Percentiles rank a stretch among this genome's conserved stretches.
Evolutionary conservation across 2,797 vertebrate species (phyloP).

Genomic region (Arnoldichthys spilopterus): DNA sequence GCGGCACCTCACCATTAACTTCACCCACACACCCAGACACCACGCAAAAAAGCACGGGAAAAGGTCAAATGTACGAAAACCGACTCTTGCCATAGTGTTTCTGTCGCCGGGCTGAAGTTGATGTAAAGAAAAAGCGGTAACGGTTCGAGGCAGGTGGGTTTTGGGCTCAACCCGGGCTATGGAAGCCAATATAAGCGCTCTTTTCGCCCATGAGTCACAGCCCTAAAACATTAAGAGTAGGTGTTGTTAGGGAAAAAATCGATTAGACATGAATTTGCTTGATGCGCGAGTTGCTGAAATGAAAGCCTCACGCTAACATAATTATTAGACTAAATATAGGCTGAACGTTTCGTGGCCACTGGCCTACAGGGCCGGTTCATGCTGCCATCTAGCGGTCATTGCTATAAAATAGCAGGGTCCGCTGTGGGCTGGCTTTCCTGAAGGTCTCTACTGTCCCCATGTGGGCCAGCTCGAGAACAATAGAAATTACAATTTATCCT

Average conservation of each 20-base stretch:
- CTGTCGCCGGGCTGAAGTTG: slow-evolving; percentile 3
- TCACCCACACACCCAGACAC: slow-evolving; percentile 68
- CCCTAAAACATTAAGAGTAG: slow-evolving; percentile 51
- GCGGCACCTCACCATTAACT: slow-evolving; percentile 73
- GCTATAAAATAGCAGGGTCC: too few species aligned
- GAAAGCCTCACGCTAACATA: slow-evolving; percentile 48
- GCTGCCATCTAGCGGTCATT: slow-evolving; percentile 56
- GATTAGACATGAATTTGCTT: slow-evolving; percentile 59
- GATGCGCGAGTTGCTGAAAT: slow-evolving; percentile 49
- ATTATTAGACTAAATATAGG: slow-evolving; percentile 41
- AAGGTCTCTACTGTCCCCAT: slow-evolving; percentile 60
- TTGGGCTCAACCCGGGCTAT: slow-evolving; percentile 22
- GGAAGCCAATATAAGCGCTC: slow-evolving; percentile 26
- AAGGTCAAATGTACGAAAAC: slow-evolving; percentile 49
- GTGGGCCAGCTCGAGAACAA: slow-evolving; percentile 16
- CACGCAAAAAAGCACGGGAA: slow-evolving; percentile 63
- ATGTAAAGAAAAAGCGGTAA: slow-evolving; percentile 12
- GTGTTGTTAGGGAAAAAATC: slow-evolving; percentile 56
- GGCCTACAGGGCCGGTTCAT: not conserved
- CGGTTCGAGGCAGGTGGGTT: slow-evolving; percentile 29
- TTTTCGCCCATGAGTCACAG: slow-evolving; percentile 36
- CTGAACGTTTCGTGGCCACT: not conserved
- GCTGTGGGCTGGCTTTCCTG: not conserved
- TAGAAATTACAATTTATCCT: not conserved
- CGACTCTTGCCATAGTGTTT: not conserved